Evolutionary conservation across 1,140 invertebrate genomes (phyloP).

Genomic region (Chionoecetes opilio): DNA sequence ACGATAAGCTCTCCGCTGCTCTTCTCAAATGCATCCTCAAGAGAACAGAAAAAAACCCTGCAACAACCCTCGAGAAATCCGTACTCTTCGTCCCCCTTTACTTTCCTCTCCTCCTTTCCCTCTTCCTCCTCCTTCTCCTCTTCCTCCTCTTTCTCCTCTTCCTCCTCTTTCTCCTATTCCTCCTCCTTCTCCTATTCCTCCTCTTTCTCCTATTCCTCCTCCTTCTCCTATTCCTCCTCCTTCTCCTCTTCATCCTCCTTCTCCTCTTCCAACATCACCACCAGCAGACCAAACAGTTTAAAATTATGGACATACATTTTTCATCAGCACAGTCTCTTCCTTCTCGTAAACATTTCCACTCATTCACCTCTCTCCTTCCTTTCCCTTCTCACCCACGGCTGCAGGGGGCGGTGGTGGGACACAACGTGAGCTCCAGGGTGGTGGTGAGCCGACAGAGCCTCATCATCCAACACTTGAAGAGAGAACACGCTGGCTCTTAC

Average conservation of each 20-base stretch:
- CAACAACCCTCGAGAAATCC: not conserved
- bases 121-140: not conserved
- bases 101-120: not conserved
- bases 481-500: constrained; percentile 92
- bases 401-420: constrained; percentile 58
- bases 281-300: not conserved
- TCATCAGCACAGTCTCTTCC: not conserved
- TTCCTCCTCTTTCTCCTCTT: not conserved
- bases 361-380: not conserved
- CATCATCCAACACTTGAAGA: constrained; percentile 90
- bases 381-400: not conserved
- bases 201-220: not conserved
- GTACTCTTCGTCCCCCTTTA: not conserved
- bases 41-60: not conserved
- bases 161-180: not conserved
- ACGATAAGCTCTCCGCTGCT: not conserved
- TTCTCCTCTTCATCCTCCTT: not conserved
- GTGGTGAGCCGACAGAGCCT: constrained; percentile 92
- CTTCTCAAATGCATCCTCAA: not conserved
- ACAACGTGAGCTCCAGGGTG: constrained; percentile 87
- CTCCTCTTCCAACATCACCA: not conserved
- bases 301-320: not conserved
- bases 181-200: not conserved
- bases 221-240: not conserved
- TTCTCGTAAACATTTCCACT: not conserved